phyloP scores from a whole-genome alignment of 2,888 invertebrate genomes.

The Polymixis lichenea region DNA sequence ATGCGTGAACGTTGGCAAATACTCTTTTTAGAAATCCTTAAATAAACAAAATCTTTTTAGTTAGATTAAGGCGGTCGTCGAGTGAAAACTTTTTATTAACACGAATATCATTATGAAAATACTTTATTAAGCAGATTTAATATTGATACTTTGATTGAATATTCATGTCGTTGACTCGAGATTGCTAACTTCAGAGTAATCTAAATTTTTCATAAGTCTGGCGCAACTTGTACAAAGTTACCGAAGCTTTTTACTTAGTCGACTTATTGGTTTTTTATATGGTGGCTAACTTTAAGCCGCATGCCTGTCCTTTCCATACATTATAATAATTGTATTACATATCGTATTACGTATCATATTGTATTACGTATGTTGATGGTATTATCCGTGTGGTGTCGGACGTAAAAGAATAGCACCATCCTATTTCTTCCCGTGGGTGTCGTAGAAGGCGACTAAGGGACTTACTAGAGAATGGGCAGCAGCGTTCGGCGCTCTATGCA shows the following conservation, averaged over 20 bases:
- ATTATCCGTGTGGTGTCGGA: too few relatives aligned
- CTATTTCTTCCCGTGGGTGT: too few relatives aligned
- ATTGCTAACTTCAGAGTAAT: slow-evolving; percentile 49
- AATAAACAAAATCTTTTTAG: slow-evolving; percentile 10
- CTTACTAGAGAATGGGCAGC: too few relatives aligned
- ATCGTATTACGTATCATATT: too few relatives aligned
- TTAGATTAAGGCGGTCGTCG: background rate
- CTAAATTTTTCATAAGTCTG: slow-evolving; percentile 31
- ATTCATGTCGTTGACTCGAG: slow-evolving; percentile 50
- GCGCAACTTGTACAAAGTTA: slow-evolving; percentile 39
- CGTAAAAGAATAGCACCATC: too few relatives aligned
- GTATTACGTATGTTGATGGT: too few relatives aligned
- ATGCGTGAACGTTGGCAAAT: slow-evolving; percentile 1
- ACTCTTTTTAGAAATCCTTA: background rate
- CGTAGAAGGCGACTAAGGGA: too few relatives aligned
- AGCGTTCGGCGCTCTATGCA: too few relatives aligned
- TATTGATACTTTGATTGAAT: slow-evolving; percentile 56
- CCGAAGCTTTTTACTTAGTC: slow-evolving; percentile 28
- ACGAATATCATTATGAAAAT: slow-evolving; percentile 43
- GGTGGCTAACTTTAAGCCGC: background rate
- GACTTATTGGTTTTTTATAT: slow-evolving; percentile 12
- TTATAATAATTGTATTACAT: background rate
- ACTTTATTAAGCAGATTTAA: slow-evolving; percentile 34
- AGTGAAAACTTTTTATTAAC: slow-evolving; percentile 33
- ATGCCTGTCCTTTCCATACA: background rate